A percentile compares a stretch with the other conserved stretches of the same genome.
These are phyloP conservation scores for Gavialis gangeticus DNA, from an alignment of 2,113 vertebrate species.

Conservation along the genomic window DNA sequence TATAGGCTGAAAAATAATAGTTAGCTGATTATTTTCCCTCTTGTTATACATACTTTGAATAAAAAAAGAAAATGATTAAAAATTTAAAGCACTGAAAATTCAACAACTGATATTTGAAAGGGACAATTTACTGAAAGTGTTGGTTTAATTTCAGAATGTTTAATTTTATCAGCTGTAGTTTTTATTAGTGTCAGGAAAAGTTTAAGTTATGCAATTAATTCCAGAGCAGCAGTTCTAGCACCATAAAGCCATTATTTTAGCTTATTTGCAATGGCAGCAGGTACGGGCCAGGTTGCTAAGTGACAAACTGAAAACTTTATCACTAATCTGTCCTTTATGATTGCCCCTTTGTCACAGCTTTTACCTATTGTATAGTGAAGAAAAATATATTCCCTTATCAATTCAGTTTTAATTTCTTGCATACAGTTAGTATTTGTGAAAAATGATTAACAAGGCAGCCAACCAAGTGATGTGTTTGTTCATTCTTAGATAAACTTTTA, in stretches of 20 bases:
- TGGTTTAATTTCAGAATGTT: not conserved
- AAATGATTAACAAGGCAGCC: slow-evolving; percentile 24
- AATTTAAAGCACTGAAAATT: not conserved
- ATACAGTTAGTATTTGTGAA: not conserved
- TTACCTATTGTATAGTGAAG: not conserved
- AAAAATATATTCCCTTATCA: not conserved
- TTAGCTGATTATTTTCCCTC: not conserved
- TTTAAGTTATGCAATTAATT: slow-evolving; percentile 17
- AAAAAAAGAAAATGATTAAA: not conserved
- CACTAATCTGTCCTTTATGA: slow-evolving; percentile 1
- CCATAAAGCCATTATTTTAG: not conserved
- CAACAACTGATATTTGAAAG: not conserved
- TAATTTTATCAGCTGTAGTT: slow-evolving; percentile 9
- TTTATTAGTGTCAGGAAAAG: not conserved
- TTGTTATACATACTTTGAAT: not conserved
- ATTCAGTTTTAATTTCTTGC: slow-evolving; percentile 37
- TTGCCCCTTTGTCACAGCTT: not conserved
- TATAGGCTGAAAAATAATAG: not conserved
- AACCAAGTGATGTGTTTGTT: not conserved
- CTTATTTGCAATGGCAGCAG: not conserved
- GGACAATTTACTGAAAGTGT: not conserved
- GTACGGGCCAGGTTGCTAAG: not conserved
- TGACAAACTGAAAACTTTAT: slow-evolving; percentile 13
- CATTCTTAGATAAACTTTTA: slow-evolving; percentile 2
- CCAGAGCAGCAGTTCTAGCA: not conserved